These are phyloP conservation scores for Zhuqinia jingwanae DNA, from an alignment of 2,888 invertebrate genomes.

Conservation along the genomic window DNA sequence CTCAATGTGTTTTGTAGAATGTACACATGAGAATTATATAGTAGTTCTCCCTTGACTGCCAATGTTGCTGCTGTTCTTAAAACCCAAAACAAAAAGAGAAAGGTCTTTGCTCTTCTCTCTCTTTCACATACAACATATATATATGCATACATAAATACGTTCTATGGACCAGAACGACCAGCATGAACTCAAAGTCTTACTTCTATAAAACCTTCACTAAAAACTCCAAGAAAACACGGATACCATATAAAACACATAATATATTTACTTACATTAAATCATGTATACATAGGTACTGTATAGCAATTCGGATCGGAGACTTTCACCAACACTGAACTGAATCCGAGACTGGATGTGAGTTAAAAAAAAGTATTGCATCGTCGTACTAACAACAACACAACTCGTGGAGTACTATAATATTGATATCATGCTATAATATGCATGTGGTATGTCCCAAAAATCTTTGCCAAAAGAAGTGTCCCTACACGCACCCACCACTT, in stretches of 20 bases:
- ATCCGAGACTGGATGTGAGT: constrained; percentile 11
- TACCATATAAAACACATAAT: too few species aligned
- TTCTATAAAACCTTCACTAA: too few species aligned
- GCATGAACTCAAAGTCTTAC: too few species aligned
- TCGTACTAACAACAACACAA: not conserved
- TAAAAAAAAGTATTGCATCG: not conserved
- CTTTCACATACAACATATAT: not conserved
- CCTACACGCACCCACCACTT: constrained; percentile 21
- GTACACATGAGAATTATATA: too few species aligned
- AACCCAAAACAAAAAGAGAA: constrained; percentile 63
- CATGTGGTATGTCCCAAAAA: constrained; percentile 14
- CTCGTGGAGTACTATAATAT: not conserved
- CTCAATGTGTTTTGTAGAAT: not conserved
- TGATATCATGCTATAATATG: not conserved
- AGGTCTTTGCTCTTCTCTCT: constrained; percentile 66
- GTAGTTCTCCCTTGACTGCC: not conserved
- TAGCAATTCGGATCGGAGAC: not conserved
- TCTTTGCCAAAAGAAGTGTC: constrained; percentile 57
- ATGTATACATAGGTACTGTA: not conserved
- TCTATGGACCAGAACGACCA: constrained; percentile 36
- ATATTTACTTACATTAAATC: constrained; percentile 10
- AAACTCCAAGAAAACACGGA: too few species aligned
- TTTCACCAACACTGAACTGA: constrained; percentile 41
- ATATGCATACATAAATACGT: constrained; percentile 40
- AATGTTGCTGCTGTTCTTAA: constrained; percentile 19